These are phyloP conservation scores for Discoglossus pictus DNA, from an alignment of 2,797 vertebrate genomes.

Conservation along the genomic window DNA sequence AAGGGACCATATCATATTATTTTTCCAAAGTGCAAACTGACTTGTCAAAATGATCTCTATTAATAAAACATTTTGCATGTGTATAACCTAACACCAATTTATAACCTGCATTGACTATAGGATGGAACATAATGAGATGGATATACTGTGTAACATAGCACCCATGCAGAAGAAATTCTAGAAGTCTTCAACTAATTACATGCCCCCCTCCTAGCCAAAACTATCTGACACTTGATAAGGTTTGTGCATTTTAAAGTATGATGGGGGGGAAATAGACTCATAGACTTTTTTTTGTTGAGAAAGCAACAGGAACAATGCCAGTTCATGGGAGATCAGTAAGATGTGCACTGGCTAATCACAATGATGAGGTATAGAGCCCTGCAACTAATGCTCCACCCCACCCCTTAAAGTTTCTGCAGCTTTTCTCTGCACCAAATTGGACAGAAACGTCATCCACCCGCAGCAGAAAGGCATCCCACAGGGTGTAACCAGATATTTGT, in stretches of 20 bases:
- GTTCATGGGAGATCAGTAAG: too few species aligned
- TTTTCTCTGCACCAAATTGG: constrained; percentile 26
- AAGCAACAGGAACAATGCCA: too few species aligned
- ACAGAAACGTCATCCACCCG: constrained; percentile 24
- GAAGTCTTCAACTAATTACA: constrained; percentile 30
- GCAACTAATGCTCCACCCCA: constrained; percentile 28
- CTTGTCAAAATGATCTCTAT: constrained; percentile 9
- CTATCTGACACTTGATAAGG: constrained; percentile 23
- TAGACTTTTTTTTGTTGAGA: too few species aligned
- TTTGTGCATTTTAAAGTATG: neutral
- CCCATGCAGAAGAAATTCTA: constrained; percentile 31
- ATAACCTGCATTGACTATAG: constrained; percentile 22
- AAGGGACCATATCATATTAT: too few species aligned
- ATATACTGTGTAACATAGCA: constrained; percentile 38
- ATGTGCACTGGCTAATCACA: constrained; percentile 2
- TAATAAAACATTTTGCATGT: constrained; percentile 34
- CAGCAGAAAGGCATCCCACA: constrained; percentile 4
- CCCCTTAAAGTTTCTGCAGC: constrained; percentile 34
- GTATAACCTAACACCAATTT: constrained; percentile 37
- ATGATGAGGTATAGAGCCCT: neutral
- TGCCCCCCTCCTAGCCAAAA: constrained; percentile 10
- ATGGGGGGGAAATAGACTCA: too few species aligned
- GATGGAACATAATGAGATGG: constrained; percentile 28
- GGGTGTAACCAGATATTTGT: neutral
- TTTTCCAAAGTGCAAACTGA: too few species aligned